A percentile compares a stretch with the other conserved stretches of the same genome.
These are phyloP conservation scores for Pseudoatta argentina DNA, from an alignment of 1,140 invertebrate species.

Conservation along the genomic window DNA sequence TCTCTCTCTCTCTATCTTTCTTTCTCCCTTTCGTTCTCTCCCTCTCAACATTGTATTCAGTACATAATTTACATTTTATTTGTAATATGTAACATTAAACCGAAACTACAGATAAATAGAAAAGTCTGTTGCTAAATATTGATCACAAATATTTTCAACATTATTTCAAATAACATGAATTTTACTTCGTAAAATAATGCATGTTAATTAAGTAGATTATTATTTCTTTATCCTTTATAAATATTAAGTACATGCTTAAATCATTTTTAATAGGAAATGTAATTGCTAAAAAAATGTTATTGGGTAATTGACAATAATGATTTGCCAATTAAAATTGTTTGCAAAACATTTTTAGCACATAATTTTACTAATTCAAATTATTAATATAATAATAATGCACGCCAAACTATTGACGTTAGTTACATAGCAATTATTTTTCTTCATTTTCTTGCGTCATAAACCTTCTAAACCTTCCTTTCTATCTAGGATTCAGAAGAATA, in stretches of 20 bases:
- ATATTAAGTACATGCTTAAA: background rate
- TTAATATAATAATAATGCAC: background rate
- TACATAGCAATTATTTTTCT: background rate
- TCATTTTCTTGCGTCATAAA: background rate
- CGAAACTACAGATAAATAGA: background rate
- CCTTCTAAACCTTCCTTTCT: background rate
- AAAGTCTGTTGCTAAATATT: background rate
- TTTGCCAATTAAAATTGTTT: background rate
- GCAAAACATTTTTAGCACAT: background rate
- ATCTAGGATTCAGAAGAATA: background rate
- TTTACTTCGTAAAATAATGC: background rate
- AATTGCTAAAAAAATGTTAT: background rate
- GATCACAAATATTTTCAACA: background rate
- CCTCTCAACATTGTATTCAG: background rate
- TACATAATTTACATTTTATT: constrained; percentile 53
- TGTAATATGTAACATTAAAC: constrained; percentile 6
- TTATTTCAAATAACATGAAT: background rate
- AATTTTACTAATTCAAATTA: constrained; percentile 8
- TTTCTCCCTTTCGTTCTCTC: too few relatives aligned
- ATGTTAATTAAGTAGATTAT: background rate
- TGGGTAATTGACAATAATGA: background rate
- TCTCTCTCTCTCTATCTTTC: too few relatives aligned
- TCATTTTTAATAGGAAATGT: background rate
- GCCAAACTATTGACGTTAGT: background rate
- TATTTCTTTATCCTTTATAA: background rate